A percentile compares a stretch with the other conserved stretches of the same genome.
Evolutionary conservation across 2,888 invertebrate genomes (phyloP).

Genomic region (Noctua janthina): DNA sequence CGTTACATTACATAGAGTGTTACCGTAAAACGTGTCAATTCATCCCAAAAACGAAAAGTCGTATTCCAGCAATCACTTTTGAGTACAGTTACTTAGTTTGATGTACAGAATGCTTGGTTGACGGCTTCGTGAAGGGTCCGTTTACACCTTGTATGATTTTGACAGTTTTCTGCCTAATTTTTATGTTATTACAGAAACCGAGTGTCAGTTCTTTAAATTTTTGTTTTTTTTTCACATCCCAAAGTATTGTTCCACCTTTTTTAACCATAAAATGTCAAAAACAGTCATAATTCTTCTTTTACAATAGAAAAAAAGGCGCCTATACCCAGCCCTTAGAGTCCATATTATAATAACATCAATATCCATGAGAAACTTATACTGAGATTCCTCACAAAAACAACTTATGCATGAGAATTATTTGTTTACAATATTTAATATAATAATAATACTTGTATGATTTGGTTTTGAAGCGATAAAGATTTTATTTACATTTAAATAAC

Average conservation of each 20-base stretch:
- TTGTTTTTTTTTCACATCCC: neutral
- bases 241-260: neutral
- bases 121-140: too few species aligned
- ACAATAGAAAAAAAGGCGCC: conserved; percentile 30
- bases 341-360: conserved; percentile 15
- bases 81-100: too few species aligned
- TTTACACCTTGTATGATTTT: neutral
- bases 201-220: neutral
- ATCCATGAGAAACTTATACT: conserved; percentile 23
- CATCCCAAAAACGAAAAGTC: too few species aligned
- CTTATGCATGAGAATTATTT: conserved; percentile 33
- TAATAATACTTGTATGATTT: conserved; percentile 59
- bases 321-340: conserved; percentile 8
- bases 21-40: too few species aligned
- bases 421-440: conserved; percentile 46
- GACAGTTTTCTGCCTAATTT: neutral
- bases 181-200: neutral
- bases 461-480: conserved; percentile 36
- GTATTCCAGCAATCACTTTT: too few species aligned
- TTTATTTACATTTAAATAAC: neutral
- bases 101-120: too few species aligned
- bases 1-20: too few species aligned
- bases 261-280: neutral
- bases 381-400: conserved; percentile 55
- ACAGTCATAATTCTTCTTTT: neutral